Evolutionary conservation across 2,797 vertebrate genomes (phyloP), one percentile per base, ranked within the genome.

Genomic region (Myotis pilosus): DNA sequence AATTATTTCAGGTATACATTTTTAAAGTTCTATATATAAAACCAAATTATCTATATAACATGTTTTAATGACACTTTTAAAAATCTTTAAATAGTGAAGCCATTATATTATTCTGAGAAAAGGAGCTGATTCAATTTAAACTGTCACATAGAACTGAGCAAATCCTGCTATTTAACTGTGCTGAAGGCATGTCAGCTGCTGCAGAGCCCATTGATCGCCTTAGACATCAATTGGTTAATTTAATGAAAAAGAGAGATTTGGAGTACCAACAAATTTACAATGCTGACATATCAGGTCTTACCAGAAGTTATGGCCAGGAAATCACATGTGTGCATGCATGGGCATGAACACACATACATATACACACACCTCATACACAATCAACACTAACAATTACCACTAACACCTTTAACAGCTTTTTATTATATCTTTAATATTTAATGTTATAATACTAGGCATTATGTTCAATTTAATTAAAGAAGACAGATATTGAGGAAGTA

Each of bases 141-240:
- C 36, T 96, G 66, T 74, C 92, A 94, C 83, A 94, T 1, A 62
- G 90, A 97, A 91, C 86, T 93, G 93, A 96, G 91, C 95, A 95
- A 94, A 90, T 96, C 75, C 86, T 95, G 17, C 41, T 75, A 38
- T 23, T 87, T 44, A 55, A 68, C 89, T 95, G 94, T 97, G 78
- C 84, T 91, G 75, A 97, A 96, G 86, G 93, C 72, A 96, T 94
- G 79, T 85, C 93, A 97, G 81, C 93, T 97, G 88, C 81, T 95
- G 68, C 87, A 0, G 0, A 96, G 96, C 87, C 82, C 94, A 98
- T 72, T 87, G 97, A 97, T 97, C 33, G n/a, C 95, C 86, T 96
- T 44, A 97, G 89, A 51, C 87, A 97, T 96, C 55, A 76, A 98
- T 89, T 97, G 87, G 53, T 94, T 98, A 96, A 97, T 97, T 96